These are phyloP conservation scores for Notocelia uddmanniana DNA, from an alignment of 2,888 invertebrate species.

Conservation along the genomic window DNA sequence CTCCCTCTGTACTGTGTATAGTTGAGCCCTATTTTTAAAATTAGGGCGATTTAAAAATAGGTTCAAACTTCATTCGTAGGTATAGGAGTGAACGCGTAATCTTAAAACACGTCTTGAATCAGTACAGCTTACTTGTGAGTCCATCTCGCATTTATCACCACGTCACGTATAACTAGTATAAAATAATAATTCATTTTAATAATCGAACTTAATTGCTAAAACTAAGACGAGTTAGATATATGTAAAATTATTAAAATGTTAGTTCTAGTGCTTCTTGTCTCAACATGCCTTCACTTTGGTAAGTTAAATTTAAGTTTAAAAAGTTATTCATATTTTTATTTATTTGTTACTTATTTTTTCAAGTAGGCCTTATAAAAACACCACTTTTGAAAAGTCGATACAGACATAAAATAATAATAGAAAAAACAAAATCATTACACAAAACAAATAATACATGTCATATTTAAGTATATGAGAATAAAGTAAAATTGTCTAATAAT, in stretches of 20 bases:
- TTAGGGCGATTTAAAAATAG: not conserved
- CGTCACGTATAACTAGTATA: not conserved
- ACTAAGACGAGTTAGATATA: not conserved
- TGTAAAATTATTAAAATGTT: slow-evolving; percentile 16
- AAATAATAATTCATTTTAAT: slow-evolving; percentile 3
- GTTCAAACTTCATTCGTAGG: not conserved
- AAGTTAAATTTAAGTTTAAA: slow-evolving; percentile 27
- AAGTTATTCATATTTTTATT: not conserved
- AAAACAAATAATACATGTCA: too few relatives aligned
- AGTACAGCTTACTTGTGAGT: slow-evolving; percentile 7
- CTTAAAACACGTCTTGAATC: slow-evolving; percentile 11
- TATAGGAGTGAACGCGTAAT: not conserved
- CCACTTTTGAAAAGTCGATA: too few relatives aligned
- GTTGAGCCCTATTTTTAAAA: not conserved
- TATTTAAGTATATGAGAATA: too few relatives aligned
- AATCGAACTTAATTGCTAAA: not conserved
- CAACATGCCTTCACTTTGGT: slow-evolving; percentile 41
- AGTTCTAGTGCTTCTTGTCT: slow-evolving; percentile 25
- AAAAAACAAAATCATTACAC: too few relatives aligned
- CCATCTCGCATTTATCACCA: slow-evolving; percentile 10
- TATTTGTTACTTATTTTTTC: not conserved
- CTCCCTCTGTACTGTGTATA: too few relatives aligned
- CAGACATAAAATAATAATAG: too few relatives aligned
- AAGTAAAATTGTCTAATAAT: too few relatives aligned
- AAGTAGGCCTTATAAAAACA: too few relatives aligned